Evolutionary conservation across 2,888 invertebrate species (phyloP).

Genomic region (Agrotis clavis): DNA sequence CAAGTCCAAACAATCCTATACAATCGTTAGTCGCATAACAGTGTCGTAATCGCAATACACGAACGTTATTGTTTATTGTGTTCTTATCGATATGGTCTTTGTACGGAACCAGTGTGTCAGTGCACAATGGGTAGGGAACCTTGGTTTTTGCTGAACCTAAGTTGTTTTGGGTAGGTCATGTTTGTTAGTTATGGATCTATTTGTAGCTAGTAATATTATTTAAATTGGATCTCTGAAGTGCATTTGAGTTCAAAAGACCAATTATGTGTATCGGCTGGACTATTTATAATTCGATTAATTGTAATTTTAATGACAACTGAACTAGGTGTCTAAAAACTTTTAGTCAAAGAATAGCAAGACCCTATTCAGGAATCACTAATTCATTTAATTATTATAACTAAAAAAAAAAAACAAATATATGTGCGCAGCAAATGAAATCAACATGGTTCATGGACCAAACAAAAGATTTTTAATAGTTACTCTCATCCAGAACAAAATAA

Average conservation of each 20-base stretch:
- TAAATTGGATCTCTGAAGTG: background rate
- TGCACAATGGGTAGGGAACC: constrained; percentile 81
- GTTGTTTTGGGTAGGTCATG: constrained; percentile 57
- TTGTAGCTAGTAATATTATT: background rate
- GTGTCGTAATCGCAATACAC: constrained; percentile 79
- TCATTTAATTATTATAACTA: no score
- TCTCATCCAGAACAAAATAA: background rate
- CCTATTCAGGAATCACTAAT: no score
- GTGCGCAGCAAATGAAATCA: no score
- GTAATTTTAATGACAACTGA: background rate
- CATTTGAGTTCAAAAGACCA: background rate
- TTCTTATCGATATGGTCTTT: constrained; percentile 88
- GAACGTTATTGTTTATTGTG: constrained; percentile 90
- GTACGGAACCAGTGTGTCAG: constrained; percentile 76
- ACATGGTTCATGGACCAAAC: constrained; percentile 1
- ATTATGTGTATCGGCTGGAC: background rate
- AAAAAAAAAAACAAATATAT: no score
- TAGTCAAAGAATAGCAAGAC: background rate
- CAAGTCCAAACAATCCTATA: constrained; percentile 68
- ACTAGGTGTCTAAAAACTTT: background rate
- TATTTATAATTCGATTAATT: background rate
- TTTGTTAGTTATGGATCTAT: constrained; percentile 28
- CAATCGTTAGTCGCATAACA: constrained; percentile 80
- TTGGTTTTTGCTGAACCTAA: constrained; percentile 81
- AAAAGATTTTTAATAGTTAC: background rate